Base-by-base conservation (phyloP, 2,888 invertebrate species). In the Eucriotettix oculatus region DNA sequence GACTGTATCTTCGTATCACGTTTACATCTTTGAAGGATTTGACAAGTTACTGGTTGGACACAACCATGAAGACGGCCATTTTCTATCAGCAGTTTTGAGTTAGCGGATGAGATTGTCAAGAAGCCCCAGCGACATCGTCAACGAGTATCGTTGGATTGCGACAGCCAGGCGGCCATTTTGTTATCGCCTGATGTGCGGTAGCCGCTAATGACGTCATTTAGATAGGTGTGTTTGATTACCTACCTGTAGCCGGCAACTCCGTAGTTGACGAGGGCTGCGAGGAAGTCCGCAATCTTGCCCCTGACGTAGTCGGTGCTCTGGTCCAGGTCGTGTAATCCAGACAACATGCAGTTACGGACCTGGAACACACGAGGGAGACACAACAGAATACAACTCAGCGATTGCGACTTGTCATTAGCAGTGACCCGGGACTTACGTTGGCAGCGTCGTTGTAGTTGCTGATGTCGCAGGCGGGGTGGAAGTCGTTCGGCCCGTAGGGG, bases 231-330 rank as follows among this genome's bases (percentile, higher is more conserved):
- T 11, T 11, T 44, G 44, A 48, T 12, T 48, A n/a, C 2, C 65
- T 69, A 81, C 82, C 82, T 77, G 73, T 91, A 91, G 29, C 92
- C 92, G 69, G 90, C 90, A 0, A 90, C 88, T 44, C 92, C 92
- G 60, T 83, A 70, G 55, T 79, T 79, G 52, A 87, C 78, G 10
- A 85, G 75, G 12, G 73, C 75, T 70, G 88, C 86, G 75, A 89
- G 72, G 69, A 77, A 85, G 0, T 78, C 78, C 1, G 80, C 75
- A 9, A 89, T 79, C 70, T 80, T 82, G 1, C 72, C 70, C 12
- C 83, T 76, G 10, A 90, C 90, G 65, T 82, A 79, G 12, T 79
- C 75, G 1, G 74, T 72, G 0, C 78, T 74, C 68, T 90, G 87
- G 68, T 90, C 80, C 65, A 93, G 75, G 74, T 93, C 93, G 67